Conservation (phyloP, 2,888 invertebrate genomes). For the Ennomos fuscantarius region DNA sequence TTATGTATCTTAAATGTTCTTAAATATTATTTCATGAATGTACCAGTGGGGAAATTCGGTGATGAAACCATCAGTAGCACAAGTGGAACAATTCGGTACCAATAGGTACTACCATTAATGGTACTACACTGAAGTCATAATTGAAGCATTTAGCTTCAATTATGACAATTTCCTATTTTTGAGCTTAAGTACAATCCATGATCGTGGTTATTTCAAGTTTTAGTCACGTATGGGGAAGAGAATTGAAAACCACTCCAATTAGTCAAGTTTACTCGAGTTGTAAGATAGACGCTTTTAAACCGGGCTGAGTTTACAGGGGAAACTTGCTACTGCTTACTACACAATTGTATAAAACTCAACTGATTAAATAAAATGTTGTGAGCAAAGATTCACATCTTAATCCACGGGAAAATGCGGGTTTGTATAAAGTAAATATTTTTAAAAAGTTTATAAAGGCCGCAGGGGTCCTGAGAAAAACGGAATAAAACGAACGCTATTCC, state of each 20-base stretch:
- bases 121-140: no score
- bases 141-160: no score
- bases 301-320: slow-evolving; percentile 28
- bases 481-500: no score
- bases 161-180: slow-evolving; percentile 20
- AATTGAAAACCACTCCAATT: slow-evolving; percentile 52
- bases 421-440: slow-evolving; percentile 24
- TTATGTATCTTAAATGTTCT: no score
- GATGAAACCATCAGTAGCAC: no score
- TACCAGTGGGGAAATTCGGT: no score
- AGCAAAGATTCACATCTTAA: slow-evolving; percentile 30
- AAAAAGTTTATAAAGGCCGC: slow-evolving; percentile 24
- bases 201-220: slow-evolving; percentile 41
- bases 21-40: no score
- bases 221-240: slow-evolving; percentile 30
- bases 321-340: slow-evolving; percentile 24
- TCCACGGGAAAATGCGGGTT: slow-evolving; percentile 35
- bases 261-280: slow-evolving; percentile 41
- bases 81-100: no score
- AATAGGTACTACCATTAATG: no score
- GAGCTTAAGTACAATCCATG: slow-evolving; percentile 37
- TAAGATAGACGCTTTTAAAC: slow-evolving; percentile 45
- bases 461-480: no score
- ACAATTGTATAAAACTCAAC: slow-evolving; percentile 33
- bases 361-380: slow-evolving; percentile 38